Evolutionary conservation across 2,113 vertebrate genomes (phyloP).

Genomic region (Gymnarchus niloticus): DNA sequence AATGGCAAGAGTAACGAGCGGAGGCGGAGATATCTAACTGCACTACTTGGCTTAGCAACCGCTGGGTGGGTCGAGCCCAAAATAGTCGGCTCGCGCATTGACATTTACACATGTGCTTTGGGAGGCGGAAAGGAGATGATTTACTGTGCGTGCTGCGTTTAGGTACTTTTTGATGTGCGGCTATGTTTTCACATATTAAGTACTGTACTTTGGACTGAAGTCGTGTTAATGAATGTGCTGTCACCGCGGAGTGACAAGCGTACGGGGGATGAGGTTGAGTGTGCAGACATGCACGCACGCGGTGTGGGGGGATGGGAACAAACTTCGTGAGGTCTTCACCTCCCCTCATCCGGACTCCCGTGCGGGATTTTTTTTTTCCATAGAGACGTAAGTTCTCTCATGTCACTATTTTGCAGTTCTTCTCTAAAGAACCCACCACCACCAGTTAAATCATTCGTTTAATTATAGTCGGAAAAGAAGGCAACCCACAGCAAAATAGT

Average conservation of each 20-base stretch:
- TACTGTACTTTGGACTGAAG: neutral
- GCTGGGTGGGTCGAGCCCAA: constrained; percentile 24
- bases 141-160: neutral
- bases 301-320: neutral
- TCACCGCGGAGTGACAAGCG: neutral
- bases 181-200: neutral
- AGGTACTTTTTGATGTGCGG: neutral
- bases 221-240: neutral
- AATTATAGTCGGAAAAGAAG: neutral
- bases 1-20: neutral
- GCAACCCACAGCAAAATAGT: neutral
- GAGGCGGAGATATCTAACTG: neutral
- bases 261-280: neutral
- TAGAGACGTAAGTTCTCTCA: neutral
- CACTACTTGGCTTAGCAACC: constrained; percentile 20
- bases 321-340: neutral
- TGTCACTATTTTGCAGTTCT: neutral
- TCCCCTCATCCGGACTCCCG: too few species aligned
- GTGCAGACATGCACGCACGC: neutral
- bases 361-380: neutral
- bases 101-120: constrained; percentile 17
- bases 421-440: neutral
- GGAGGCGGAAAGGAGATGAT: constrained; percentile 3
- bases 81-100: constrained; percentile 24
- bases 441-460: neutral